Percentiles rank a stretch among this genome's conserved stretches.
Evolutionary conservation across 2,888 invertebrate species (phyloP).

Genomic region (Nemapogon koenigi): DNA sequence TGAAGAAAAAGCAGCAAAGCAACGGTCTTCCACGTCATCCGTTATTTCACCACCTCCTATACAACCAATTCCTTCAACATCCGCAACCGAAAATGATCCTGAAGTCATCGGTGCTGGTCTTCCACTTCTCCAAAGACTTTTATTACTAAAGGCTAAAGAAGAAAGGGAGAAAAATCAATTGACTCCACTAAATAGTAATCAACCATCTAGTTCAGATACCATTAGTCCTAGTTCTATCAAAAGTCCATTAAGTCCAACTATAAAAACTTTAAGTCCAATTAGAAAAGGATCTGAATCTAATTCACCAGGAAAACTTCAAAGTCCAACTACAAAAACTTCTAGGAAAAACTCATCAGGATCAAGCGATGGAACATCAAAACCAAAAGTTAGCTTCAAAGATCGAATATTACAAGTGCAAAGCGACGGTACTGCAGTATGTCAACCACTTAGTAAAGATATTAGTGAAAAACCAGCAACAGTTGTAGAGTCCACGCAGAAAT

Average conservation of each 20-base stretch:
- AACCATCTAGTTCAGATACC: constrained; percentile 57
- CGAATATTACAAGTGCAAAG: constrained; percentile 66
- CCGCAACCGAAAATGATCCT: constrained; percentile 61
- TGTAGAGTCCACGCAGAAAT: constrained; percentile 51
- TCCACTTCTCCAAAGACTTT: constrained; percentile 76
- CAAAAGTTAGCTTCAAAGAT: constrained; percentile 69
- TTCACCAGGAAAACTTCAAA: constrained; percentile 55
- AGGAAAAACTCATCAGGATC: constrained; percentile 56
- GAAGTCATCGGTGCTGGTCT: constrained; percentile 75
- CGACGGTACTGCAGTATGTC: constrained; percentile 52
- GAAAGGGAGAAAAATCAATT: constrained; percentile 64
- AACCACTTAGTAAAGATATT: constrained; percentile 46
- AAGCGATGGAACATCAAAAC: constrained; percentile 46
- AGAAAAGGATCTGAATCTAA: constrained; percentile 56
- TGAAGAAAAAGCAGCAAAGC: constrained; percentile 57
- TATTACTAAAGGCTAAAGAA: constrained; percentile 78
- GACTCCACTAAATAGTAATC: constrained; percentile 46
- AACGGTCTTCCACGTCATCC: constrained; percentile 43
- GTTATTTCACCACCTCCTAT: constrained; percentile 46
- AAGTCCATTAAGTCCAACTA: constrained; percentile 56
- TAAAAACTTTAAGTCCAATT: constrained; percentile 55
- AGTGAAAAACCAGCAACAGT: constrained; percentile 50
- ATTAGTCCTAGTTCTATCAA: constrained; percentile 58
- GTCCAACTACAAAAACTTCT: constrained; percentile 50
- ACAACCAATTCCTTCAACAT: constrained; percentile 67